These are phyloP conservation scores for Thinocorus orbignyianus DNA, from an alignment of 2,113 vertebrate genomes.

Conservation along the genomic window DNA sequence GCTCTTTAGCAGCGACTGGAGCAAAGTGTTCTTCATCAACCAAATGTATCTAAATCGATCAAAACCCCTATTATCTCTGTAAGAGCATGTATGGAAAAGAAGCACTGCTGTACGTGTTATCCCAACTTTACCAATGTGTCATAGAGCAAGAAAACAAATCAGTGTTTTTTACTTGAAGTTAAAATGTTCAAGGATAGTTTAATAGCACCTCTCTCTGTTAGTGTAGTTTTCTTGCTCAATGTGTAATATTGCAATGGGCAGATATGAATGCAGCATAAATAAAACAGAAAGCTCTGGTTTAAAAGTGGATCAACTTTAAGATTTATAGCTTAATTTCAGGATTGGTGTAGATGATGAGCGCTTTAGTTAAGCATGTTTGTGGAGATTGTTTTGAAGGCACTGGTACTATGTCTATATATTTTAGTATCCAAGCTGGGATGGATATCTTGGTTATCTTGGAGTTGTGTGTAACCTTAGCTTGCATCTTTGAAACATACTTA, in stretches of 20 bases:
- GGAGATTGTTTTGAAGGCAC: neutral
- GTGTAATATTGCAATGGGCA: neutral
- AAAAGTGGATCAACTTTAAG: neutral
- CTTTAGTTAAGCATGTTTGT: neutral
- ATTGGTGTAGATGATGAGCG: neutral
- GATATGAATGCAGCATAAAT: neutral
- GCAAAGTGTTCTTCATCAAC: neutral
- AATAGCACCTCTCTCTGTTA: neutral
- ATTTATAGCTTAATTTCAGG: neutral
- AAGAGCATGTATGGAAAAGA: neutral
- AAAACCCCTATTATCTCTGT: neutral
- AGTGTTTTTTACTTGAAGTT: neutral
- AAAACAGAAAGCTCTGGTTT: neutral
- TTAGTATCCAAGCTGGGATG: neutral
- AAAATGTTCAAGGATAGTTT: neutral
- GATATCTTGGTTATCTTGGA: neutral
- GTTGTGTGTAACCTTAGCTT: neutral
- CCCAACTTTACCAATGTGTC: neutral
- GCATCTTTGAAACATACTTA: neutral
- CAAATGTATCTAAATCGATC: neutral
- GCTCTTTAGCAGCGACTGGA: neutral
- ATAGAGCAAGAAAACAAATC: neutral
- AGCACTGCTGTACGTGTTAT: neutral
- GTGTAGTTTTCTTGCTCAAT: neutral
- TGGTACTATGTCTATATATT: neutral